Evolutionary conservation across 2,797 vertebrate genomes (phyloP).

Genomic region (Notolabrus celidotus): DNA sequence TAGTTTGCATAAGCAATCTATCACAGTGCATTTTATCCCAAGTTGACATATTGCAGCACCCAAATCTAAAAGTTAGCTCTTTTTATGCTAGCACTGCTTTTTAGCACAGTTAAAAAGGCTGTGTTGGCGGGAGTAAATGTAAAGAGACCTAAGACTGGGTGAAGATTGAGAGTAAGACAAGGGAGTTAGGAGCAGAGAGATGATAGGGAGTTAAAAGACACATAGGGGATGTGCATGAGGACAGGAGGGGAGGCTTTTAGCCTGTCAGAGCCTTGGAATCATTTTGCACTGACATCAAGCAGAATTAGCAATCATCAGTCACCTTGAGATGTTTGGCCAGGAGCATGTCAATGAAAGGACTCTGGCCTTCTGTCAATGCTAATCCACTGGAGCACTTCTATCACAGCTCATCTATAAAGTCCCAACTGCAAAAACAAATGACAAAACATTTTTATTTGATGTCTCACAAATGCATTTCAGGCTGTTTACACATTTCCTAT

Average conservation of each 20-base stretch:
- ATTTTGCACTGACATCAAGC: constrained; percentile 35
- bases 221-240: neutral
- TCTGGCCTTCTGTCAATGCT: constrained; percentile 4
- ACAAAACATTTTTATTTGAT: neutral
- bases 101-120: neutral
- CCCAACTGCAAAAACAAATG: neutral
- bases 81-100: constrained; percentile 18
- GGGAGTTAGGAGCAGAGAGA: neutral
- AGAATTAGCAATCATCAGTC: constrained; percentile 42
- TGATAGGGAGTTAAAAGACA: neutral
- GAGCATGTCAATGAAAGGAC: constrained; percentile 29
- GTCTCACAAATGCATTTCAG: neutral
- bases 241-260: neutral
- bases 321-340: constrained; percentile 50
- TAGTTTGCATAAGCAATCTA: neutral
- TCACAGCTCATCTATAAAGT: neutral
- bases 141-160: constrained; percentile 2
- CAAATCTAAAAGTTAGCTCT: constrained; percentile 3
- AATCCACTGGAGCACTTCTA: constrained; percentile 15
- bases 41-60: neutral
- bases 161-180: constrained; percentile 3
- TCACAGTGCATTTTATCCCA: neutral
- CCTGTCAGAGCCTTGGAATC: constrained; percentile 17
- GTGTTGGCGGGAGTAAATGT: constrained; percentile 2
- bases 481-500: neutral